Percentiles rank a stretch among this genome's conserved stretches.
phyloP scores from a whole-genome alignment of 2,113 vertebrate species.

The Syngnathoides biaculeatus region DNA sequence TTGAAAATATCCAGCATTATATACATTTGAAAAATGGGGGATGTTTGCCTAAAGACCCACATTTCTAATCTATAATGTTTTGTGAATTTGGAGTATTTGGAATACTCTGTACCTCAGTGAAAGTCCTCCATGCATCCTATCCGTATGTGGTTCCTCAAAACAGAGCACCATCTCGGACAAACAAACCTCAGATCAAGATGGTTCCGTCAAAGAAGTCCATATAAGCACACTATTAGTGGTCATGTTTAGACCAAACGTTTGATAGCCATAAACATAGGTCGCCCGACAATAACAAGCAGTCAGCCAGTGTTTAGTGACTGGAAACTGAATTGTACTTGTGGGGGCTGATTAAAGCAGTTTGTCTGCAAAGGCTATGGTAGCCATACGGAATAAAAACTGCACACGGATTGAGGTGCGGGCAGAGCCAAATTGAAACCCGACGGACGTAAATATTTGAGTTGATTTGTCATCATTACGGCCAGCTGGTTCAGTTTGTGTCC shows the following conservation, averaged over 20 bases:
- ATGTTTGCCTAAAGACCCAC: too few relatives aligned
- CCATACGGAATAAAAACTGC: conserved; percentile 1
- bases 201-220: conserved; percentile 26
- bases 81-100: not conserved
- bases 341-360: conserved; percentile 39
- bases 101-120: not conserved
- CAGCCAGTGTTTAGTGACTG: conserved; percentile 61
- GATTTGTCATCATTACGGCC: conserved; percentile 68
- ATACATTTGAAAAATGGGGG: too few relatives aligned
- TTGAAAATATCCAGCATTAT: too few relatives aligned
- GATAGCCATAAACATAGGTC: conserved; percentile 32
- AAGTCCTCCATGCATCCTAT: not conserved
- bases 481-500: conserved; percentile 56
- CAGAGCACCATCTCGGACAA: not conserved
- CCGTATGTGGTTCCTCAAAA: not conserved
- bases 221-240: conserved; percentile 8
- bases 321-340: conserved; percentile 49
- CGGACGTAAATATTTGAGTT: conserved; percentile 71
- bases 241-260: conserved; percentile 34
- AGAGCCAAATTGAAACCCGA: conserved; percentile 57
- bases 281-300: conserved; percentile 44
- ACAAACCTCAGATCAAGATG: not conserved
- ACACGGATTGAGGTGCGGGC: conserved; percentile 38
- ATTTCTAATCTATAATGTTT: too few relatives aligned
- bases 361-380: conserved; percentile 22